Evolutionary conservation across 2,888 invertebrate species (phyloP), one percentile per base, ranked within the genome.

Genomic region (Tipula lateralis): DNA sequence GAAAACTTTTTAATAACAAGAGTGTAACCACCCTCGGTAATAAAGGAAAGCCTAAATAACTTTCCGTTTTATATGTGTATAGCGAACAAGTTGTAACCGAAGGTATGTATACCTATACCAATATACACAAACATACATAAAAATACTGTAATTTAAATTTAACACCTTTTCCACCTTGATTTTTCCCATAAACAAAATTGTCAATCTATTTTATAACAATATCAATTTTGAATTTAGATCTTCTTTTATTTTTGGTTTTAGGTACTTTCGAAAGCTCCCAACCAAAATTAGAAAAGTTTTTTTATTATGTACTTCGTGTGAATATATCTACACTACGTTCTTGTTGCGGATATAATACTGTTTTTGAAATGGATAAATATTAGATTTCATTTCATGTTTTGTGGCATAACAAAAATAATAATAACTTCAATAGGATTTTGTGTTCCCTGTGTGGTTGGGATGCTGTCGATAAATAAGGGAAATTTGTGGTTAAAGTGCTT

Each of bases 101-200:
- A 44, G n/a, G 2, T 12, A 39, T 39, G 7, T 32, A 32, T 32
- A 32, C 12, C 7, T 39, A 39, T 39, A 4, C 44, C 12, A 2
- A 12, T n/a, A 66, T 24, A 66, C 66, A 24, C 0, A 66, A 0
- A 19, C 9, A 19, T 12, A 66, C 66, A 24, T 9, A 66, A 7
- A 66, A 66, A 66, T 66, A 66, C 24, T 66, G 24, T 66, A 66
- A 66, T 66, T 66, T 66, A 66, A 66, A 66, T 66, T 66, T 66
- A 66, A 66, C 66, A 66, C 66, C 66, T 66, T 66, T 66, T 66
- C 66, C 66, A 66, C 66, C 66, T 66, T 66, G 66, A 66, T 66
- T 66, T 66, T 66, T 24, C 44, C 19, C 66, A 66, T 66, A 66
- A 66, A 66, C 66, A 66, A 66, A 66, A 66, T 66, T 66, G 66